These are phyloP conservation scores for Manis pentadactyla DNA, from an alignment of 2,797 vertebrate genomes.

Conservation along the genomic window DNA sequence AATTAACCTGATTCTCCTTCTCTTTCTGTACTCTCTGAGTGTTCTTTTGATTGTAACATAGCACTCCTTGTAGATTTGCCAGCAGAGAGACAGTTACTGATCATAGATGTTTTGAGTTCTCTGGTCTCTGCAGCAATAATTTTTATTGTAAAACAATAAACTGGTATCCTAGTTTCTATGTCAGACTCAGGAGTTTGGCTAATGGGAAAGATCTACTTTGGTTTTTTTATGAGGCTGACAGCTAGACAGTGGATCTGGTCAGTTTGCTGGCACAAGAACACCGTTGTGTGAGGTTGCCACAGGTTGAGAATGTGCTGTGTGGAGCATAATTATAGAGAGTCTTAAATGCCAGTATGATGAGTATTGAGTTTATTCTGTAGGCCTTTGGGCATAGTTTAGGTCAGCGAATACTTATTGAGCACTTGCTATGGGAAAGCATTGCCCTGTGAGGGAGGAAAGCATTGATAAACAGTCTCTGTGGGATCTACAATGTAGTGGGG, in stretches of 20 bases:
- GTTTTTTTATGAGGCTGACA: background rate
- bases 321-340: background rate
- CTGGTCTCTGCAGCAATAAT: background rate
- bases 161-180: background rate
- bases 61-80: background rate
- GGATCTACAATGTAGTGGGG: background rate
- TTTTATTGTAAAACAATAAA: background rate
- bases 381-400: background rate
- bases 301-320: background rate
- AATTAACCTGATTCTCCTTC: background rate
- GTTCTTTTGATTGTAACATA: conserved; percentile 12
- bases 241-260: background rate
- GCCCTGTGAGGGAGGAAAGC: background rate
- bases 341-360: background rate
- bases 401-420: background rate
- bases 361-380: background rate
- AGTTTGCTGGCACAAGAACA: background rate
- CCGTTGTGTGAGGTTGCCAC: background rate
- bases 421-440: background rate
- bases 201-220: background rate
- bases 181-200: background rate
- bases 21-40: background rate
- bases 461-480: background rate
- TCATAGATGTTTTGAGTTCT: background rate
- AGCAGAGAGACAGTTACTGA: background rate